phyloP scores from a whole-genome alignment of 2,797 vertebrate species.

The Trachops cirrhosus region DNA sequence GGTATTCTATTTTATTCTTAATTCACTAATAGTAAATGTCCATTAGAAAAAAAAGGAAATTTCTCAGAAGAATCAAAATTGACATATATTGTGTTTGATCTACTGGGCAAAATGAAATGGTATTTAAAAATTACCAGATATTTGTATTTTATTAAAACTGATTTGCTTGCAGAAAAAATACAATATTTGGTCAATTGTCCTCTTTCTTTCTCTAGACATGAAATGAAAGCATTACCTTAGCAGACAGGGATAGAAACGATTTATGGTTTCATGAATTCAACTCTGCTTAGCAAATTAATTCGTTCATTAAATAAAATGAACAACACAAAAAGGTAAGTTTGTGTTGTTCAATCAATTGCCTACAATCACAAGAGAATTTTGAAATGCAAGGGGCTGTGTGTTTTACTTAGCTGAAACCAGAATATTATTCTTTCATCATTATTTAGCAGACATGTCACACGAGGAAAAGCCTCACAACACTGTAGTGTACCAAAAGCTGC shows the following conservation, averaged over 20 bases:
- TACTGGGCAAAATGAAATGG: background rate
- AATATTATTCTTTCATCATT: conserved; percentile 27
- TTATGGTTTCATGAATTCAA: conserved; percentile 52
- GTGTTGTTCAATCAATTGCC: conserved; percentile 11
- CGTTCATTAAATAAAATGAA: conserved; percentile 48
- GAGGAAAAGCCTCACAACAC: background rate
- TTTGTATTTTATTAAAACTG: conserved; percentile 26
- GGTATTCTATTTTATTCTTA: background rate
- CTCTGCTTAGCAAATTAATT: conserved; percentile 57
- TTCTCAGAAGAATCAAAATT: background rate
- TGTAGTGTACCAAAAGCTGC: background rate
- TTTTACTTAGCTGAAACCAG: conserved; percentile 47
- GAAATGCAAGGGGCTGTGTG: conserved; percentile 44
- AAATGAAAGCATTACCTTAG: conserved; percentile 35
- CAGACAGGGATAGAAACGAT: conserved; percentile 12
- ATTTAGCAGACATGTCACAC: background rate
- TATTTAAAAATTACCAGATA: conserved; percentile 18
- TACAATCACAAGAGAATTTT: conserved; percentile 32
- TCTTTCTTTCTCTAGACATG: background rate
- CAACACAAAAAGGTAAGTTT: background rate
- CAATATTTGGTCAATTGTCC: background rate
- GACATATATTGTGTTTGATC: background rate
- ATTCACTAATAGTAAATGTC: background rate
- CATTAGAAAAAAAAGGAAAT: conserved; percentile 22
- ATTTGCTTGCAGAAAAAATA: conserved; percentile 32